Evolutionary conservation across 2,888 invertebrate species (phyloP), one percentile per base, ranked within the genome.

Genomic region (Anoplius nigerrimus): DNA sequence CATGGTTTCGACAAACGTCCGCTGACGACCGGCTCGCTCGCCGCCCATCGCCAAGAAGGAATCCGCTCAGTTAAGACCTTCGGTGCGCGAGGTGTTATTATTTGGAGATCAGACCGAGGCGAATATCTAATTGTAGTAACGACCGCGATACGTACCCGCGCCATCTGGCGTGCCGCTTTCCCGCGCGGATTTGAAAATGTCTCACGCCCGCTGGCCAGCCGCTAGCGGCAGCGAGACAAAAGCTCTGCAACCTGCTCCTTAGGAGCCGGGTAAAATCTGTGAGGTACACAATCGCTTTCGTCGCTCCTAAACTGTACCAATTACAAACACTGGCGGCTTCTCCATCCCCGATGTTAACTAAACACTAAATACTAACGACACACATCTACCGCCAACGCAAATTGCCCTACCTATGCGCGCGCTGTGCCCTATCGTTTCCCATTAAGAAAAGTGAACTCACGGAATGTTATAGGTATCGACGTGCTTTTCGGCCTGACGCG

Each of bases 271-370:
- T 72, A 75, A 86, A 87, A 87, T 87, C 87, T 86, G 84, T 81
- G 85, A 83, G 84, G 84, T 84, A 86, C 83, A 86, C 84, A 82
- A 85, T 83, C 84, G 84, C 83, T 84, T 83, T 82, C 82, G 81
- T 82, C 82, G 84, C 83, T 85, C 79, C 84, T 85, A 84, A 88
- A 86, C 86, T 83, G 84, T 79, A 82, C 86, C 87, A 87, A 88
- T 88, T 88, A 87, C 87, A 88, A 88, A 88, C 87, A 87, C 87
- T 83, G 82, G 86, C 80, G 85, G 86, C 84, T 86, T 85, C 82
- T 78, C 72, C 82, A 72, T 78, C 71, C 82, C 80, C 79, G 80
- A 84, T 87, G 85, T 86, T 87, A 87, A 87, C 87, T 84, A 84
- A 87, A 86, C 85, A 86, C 86, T 86, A 87, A 87, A 86, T 87